Conservation (phyloP, 2,797 vertebrate genomes). For the Nannoperca obscura region DNA sequence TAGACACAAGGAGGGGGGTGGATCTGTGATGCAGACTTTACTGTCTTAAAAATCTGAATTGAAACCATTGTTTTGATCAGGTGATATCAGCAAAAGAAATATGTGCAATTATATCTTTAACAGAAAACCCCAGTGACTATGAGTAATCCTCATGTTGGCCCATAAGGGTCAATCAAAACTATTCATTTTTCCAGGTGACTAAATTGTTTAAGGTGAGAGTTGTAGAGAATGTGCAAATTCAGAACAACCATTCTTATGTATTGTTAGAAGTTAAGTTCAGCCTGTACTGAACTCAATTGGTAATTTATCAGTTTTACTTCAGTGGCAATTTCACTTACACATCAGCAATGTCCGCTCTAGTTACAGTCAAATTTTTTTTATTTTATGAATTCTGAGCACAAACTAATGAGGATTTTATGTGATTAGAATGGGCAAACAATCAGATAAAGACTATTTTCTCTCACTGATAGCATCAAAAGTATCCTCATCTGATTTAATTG, state of each 20-base stretch:
- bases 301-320: neutral
- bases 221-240: neutral
- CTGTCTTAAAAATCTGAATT: constrained; percentile 17
- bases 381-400: neutral
- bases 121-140: neutral
- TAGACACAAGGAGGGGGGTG: constrained; percentile 11
- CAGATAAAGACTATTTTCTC: neutral
- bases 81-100: neutral
- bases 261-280: neutral
- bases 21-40: neutral
- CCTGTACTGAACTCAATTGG: neutral
- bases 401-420: neutral
- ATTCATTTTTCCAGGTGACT: neutral
- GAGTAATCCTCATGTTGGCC: neutral
- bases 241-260: neutral
- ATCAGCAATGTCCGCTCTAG: neutral
- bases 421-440: neutral
- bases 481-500: neutral
- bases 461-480: neutral
- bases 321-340: neutral
- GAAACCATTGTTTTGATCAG: constrained; percentile 23
- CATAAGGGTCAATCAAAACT: neutral
- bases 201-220: neutral
- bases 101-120: neutral
- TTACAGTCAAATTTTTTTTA: neutral